Evolutionary conservation across 1,140 invertebrate species (phyloP).

Genomic region (Chironomus striatipennis): DNA sequence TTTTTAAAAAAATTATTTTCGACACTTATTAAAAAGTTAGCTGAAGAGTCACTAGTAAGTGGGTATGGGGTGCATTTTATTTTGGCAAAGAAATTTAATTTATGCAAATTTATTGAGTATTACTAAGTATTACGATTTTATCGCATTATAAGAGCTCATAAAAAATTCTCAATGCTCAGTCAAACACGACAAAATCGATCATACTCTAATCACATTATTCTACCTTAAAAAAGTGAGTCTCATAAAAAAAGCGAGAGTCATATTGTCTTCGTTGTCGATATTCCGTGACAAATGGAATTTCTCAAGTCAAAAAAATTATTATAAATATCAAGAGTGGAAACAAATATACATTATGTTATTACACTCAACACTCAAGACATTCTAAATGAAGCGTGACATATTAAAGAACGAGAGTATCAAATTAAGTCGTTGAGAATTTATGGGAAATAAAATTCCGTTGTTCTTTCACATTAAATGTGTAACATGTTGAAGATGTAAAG

Average conservation of each 20-base stretch:
- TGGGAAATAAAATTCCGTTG: background rate
- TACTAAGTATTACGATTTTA: too few relatives aligned
- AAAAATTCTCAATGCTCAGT: too few relatives aligned
- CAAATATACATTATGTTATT: too few relatives aligned
- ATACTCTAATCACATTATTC: background rate
- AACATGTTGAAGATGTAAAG: background rate
- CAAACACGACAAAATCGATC: background rate
- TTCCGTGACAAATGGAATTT: background rate
- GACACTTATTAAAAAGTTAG: too few relatives aligned
- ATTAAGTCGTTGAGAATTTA: background rate
- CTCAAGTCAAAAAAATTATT: conserved; percentile 8
- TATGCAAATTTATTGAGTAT: too few relatives aligned
- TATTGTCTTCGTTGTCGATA: conserved; percentile 12
- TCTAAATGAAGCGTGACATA: background rate
- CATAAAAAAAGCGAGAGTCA: background rate
- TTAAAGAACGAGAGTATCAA: conserved; percentile 7
- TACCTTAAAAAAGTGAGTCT: background rate
- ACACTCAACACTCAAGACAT: background rate
- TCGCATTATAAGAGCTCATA: too few relatives aligned
- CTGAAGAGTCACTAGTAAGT: too few relatives aligned
- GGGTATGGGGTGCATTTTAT: too few relatives aligned
- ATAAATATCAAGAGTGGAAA: background rate
- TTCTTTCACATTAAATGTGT: background rate
- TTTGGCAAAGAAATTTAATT: too few relatives aligned
- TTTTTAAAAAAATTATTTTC: too few relatives aligned